Percentiles rank a stretch among this genome's conserved stretches.
Conservation (phyloP, 2,113 vertebrate species). For the Tragulus kanchil region DNA sequence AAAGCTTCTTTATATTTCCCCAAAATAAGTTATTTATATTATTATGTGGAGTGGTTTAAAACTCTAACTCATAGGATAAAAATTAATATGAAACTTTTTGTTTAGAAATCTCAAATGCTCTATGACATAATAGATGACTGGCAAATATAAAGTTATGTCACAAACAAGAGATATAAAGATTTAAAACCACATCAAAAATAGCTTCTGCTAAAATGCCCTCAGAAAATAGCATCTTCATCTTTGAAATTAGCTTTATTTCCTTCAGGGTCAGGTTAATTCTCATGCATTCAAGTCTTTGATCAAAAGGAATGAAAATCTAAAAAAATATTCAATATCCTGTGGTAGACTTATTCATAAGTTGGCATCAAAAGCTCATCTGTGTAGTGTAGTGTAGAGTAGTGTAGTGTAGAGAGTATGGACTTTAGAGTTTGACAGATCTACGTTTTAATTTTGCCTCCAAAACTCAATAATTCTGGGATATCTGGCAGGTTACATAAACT, state of each 20-base stretch:
- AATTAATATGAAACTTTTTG: neutral
- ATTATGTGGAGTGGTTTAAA: neutral
- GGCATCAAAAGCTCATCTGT: neutral
- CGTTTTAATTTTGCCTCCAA: neutral
- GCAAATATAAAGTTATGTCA: neutral
- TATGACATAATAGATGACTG: neutral
- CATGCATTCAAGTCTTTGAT: slow-evolving; percentile 26
- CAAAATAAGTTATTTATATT: slow-evolving; percentile 2
- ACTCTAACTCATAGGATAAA: neutral
- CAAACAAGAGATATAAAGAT: neutral
- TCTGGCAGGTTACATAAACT: neutral
- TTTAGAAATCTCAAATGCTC: neutral
- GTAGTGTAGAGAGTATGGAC: neutral
- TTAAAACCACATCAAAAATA: neutral
- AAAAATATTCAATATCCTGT: neutral
- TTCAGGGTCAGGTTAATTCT: slow-evolving; percentile 9
- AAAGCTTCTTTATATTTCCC: neutral
- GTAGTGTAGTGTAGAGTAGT: no score
- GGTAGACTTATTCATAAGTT: neutral
- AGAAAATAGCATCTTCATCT: neutral
- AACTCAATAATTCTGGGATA: neutral
- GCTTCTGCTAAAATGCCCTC: neutral
- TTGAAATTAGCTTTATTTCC: neutral
- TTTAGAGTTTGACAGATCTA: slow-evolving; percentile 28
- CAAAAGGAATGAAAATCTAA: slow-evolving; percentile 34